These are phyloP conservation scores for Dasysyrphus albostriatus DNA, from an alignment of 2,888 invertebrate genomes.

Conservation along the genomic window DNA sequence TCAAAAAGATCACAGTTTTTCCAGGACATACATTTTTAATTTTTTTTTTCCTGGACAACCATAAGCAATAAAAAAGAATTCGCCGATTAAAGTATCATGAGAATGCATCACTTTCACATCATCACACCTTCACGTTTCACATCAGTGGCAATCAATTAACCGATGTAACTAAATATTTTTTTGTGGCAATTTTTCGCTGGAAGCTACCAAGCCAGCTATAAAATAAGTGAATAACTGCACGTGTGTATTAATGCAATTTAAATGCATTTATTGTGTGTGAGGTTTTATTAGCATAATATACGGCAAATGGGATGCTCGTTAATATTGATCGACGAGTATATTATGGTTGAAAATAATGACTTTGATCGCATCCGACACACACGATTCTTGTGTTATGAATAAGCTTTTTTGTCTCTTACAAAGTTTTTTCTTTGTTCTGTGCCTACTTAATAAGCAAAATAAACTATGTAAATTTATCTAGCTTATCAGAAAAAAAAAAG, in stretches of 20 bases:
- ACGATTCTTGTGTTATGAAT: slow-evolving; percentile 1
- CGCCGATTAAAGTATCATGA: slow-evolving; percentile 26
- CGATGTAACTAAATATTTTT: slow-evolving; percentile 64
- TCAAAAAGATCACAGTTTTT: no score
- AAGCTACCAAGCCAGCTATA: slow-evolving; percentile 42
- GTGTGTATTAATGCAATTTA: slow-evolving; percentile 54
- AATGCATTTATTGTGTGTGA: slow-evolving; percentile 73
- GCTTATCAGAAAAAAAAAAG: no score
- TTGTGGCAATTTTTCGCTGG: slow-evolving; percentile 32
- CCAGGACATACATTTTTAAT: not conserved
- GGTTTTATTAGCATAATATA: slow-evolving; percentile 62
- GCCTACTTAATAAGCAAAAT: no score
- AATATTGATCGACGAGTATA: slow-evolving; percentile 56
- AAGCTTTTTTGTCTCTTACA: not conserved
- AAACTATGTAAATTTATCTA: no score
- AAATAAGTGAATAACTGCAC: slow-evolving; percentile 67
- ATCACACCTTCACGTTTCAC: slow-evolving; percentile 57
- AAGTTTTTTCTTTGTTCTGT: no score
- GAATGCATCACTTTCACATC: slow-evolving; percentile 46
- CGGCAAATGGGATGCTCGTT: slow-evolving; percentile 62
- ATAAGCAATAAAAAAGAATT: not conserved
- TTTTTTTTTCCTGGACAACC: not conserved
- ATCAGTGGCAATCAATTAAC: slow-evolving; percentile 12
- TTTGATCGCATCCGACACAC: slow-evolving; percentile 65
- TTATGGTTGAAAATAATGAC: slow-evolving; percentile 37